Percentiles rank a stretch among this genome's conserved stretches.
Evolutionary conservation across 2,113 vertebrate genomes (phyloP).

Genomic region (Xerus inauris): DNA sequence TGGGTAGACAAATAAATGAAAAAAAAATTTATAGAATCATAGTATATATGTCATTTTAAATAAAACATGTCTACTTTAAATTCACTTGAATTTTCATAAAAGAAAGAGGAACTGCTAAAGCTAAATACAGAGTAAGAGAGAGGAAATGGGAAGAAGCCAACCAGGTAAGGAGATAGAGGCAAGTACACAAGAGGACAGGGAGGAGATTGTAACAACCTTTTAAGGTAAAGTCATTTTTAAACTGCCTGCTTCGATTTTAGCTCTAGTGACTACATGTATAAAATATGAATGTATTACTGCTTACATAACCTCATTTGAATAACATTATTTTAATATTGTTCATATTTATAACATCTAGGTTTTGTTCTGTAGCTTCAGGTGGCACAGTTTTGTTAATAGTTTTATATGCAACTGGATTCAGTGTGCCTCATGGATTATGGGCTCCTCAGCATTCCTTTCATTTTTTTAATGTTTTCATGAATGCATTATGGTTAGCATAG

Average conservation of each 20-base stretch:
- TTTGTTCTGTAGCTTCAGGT: neutral
- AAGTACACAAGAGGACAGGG: neutral
- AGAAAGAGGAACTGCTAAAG: neutral
- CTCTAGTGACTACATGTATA: neutral
- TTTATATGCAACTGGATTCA: neutral
- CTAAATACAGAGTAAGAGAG: neutral
- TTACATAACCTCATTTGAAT: neutral
- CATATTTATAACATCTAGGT: neutral
- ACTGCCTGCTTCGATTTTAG: neutral
- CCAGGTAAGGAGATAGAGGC: neutral
- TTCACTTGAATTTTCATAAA: constrained; percentile 9
- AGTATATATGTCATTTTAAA: neutral
- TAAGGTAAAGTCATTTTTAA: neutral
- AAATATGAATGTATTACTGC: neutral
- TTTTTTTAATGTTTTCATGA: too few relatives aligned
- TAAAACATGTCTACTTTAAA: neutral
- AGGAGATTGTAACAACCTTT: neutral
- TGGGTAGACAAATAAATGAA: neutral
- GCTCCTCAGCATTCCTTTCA: neutral
- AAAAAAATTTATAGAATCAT: neutral
- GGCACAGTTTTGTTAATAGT: neutral
- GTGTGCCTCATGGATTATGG: neutral
- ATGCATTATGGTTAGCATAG: too few relatives aligned
- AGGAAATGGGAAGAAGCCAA: rapidly evolving
- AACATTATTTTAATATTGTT: neutral